phyloP scores from a whole-genome alignment of 2,113 vertebrate genomes.

The Zosterops hypoxanthus region DNA sequence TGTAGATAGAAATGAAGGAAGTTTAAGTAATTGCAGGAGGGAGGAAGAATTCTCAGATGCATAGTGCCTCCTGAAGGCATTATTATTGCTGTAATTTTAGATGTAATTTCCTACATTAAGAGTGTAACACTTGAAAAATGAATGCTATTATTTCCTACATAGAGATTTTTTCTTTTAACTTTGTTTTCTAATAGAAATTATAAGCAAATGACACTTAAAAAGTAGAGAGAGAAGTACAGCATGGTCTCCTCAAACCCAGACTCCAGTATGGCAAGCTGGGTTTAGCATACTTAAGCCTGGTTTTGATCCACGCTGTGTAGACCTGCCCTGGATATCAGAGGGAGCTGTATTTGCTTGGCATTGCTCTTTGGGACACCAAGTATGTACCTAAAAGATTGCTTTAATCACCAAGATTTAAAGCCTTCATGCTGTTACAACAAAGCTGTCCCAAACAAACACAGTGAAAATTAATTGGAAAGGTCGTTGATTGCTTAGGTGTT shows the following conservation, averaged over 20 bases:
- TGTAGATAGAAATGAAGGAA: not conserved
- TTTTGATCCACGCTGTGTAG: not conserved
- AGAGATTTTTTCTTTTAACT: not conserved
- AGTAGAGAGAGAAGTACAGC: not conserved
- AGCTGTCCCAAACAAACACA: slow-evolving; percentile 13
- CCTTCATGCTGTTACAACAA: not conserved
- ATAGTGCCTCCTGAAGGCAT: not conserved
- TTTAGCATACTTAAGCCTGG: not conserved
- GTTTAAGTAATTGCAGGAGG: not conserved
- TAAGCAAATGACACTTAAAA: not conserved
- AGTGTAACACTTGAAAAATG: not conserved
- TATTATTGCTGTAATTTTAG: not conserved
- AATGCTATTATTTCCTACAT: not conserved
- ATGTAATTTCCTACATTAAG: not conserved
- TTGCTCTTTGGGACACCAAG: not conserved
- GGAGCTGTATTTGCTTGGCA: not conserved
- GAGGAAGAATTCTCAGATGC: not conserved
- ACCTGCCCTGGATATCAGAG: not conserved
- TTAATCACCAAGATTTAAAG: slow-evolving; percentile 10
- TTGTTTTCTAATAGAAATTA: not conserved
- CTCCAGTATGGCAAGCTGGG: not conserved
- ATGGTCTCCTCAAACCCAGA: not conserved
- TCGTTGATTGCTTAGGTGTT: slow-evolving; percentile 12
- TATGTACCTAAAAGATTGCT: not conserved
- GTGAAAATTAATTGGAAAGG: not conserved